Evolutionary conservation across 2,888 invertebrate species (phyloP), one percentile per base, ranked within the genome.

Genomic region (Drosophila engyochracea): DNA sequence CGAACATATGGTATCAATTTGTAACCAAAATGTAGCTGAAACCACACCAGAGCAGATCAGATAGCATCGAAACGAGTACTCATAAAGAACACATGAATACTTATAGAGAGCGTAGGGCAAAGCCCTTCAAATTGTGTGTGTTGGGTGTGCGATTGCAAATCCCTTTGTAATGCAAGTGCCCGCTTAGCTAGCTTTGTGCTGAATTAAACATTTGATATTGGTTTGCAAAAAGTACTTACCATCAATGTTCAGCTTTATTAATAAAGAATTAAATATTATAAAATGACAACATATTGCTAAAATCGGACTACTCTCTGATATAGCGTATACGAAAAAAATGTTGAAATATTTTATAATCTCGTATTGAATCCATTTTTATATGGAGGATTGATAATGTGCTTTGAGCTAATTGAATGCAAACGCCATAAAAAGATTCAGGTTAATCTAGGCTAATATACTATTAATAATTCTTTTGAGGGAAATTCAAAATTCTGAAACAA

Each of bases 1-100:
- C 85, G 62, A 84, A 85, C 85, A 87, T 82, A 85, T 89, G 88
- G 69, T 85, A 82, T 80, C 85, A 85, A 87, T 89, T 85, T 87
- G 87, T 82, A 71, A 55, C 77, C 66, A 73, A 86, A 75, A 75
- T 73, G 58, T 65, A 63, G 61, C 35, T 51, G 33, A 73, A 59
- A 37, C 59, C 31, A 49, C 49, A 39, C 52, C 58, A 70, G 54
- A 61, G n/a, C 63, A 25, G 33, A 41, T 37, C n/a, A 54, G 51
- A 64, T 67, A 44, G 44, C 66, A 66, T 75, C 76, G 65, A 67
- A 78, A 61, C 58, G 71, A 54, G 35, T 62, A 62, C 66, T 63
- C 69, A 63, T 82, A 78, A 70, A 74, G 59, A 57, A 37, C 52
- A 52, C 41, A 53, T 49, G 54, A 70, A 58, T 57, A 16, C 37